Percentiles rank a stretch among this genome's conserved stretches.
These are phyloP conservation scores for Plectrocnemia conspersa DNA, from an alignment of 1,140 invertebrate genomes.

Conservation along the genomic window DNA sequence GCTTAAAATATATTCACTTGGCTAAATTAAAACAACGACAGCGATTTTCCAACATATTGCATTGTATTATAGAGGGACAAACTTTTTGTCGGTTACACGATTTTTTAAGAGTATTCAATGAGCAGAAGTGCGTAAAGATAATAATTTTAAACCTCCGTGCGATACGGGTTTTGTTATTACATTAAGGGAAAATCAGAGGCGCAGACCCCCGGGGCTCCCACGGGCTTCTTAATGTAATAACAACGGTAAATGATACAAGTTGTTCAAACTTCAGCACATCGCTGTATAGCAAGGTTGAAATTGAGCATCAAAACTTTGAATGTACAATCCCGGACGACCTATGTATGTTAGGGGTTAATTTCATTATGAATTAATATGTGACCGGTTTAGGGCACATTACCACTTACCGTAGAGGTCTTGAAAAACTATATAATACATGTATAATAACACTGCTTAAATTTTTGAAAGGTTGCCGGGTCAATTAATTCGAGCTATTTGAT, in stretches of 20 bases:
- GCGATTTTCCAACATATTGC: no score
- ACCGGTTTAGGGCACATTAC: no score
- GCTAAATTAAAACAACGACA: no score
- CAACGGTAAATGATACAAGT: conserved; percentile 5
- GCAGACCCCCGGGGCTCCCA: neutral
- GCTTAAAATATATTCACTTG: no score
- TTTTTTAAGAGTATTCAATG: no score
- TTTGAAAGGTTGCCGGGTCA: no score
- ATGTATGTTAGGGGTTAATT: no score
- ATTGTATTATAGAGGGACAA: no score
- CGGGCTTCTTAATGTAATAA: conserved; percentile 5
- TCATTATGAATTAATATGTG: conserved; percentile 5
- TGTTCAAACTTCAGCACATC: conserved; percentile 11
- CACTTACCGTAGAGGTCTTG: no score
- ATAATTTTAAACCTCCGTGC: conserved; percentile 14
- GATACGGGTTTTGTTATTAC: conserved; percentile 7
- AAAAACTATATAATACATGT: no score
- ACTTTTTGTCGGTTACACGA: conserved; percentile 7
- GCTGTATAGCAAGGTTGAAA: neutral
- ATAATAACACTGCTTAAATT: no score
- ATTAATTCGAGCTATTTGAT: no score
- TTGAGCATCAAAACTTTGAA: conserved; percentile 15
- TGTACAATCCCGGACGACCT: neutral
- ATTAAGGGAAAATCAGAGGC: neutral
- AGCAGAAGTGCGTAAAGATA: neutral